phyloP scores from a whole-genome alignment of 37 sponge, comb jelly and placozoan species.

The Ianthella basta region DNA sequence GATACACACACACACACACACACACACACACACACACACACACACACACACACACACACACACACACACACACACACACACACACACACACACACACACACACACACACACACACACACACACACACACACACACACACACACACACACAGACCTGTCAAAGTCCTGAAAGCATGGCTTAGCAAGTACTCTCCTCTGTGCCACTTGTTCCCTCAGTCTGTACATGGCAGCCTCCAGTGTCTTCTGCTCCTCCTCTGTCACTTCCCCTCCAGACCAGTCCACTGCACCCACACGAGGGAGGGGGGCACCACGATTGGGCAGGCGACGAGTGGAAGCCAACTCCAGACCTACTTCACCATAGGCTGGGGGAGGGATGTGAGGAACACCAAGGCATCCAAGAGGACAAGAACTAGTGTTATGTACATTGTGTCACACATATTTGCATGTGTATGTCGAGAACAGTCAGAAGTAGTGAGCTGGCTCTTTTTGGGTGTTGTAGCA shows the following conservation, averaged over 20 bases:
- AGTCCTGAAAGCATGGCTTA: slow-evolving; percentile 90
- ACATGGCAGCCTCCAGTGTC: slow-evolving; percentile 47
- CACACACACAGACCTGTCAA: too few relatives aligned
- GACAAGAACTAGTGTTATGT: too few relatives aligned
- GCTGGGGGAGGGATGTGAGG: not conserved
- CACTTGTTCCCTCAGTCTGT: slow-evolving; percentile 67
- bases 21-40: too few relatives aligned
- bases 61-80: slow-evolving; percentile 33
- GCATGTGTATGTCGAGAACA: too few relatives aligned
- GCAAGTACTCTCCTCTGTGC: slow-evolving; percentile 78
- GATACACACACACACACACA: too few relatives aligned
- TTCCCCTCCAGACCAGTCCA: slow-evolving; percentile 44
- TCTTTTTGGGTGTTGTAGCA: too few relatives aligned
- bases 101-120: slow-evolving; percentile 34
- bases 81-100: slow-evolving; percentile 24
- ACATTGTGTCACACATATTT: too few relatives aligned
- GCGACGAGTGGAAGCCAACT: slow-evolving; percentile 5
- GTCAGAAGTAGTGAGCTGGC: too few relatives aligned
- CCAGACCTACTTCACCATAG: slow-evolving; percentile 23
- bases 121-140: too few relatives aligned
- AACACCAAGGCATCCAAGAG: too few relatives aligned
- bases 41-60: too few relatives aligned
- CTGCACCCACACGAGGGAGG: slow-evolving; percentile 26
- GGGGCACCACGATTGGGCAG: not conserved
- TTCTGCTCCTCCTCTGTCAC: slow-evolving; percentile 41